Evolutionary conservation across 2,113 vertebrate genomes (phyloP).

Genomic region (Notarius lentiginosus): DNA sequence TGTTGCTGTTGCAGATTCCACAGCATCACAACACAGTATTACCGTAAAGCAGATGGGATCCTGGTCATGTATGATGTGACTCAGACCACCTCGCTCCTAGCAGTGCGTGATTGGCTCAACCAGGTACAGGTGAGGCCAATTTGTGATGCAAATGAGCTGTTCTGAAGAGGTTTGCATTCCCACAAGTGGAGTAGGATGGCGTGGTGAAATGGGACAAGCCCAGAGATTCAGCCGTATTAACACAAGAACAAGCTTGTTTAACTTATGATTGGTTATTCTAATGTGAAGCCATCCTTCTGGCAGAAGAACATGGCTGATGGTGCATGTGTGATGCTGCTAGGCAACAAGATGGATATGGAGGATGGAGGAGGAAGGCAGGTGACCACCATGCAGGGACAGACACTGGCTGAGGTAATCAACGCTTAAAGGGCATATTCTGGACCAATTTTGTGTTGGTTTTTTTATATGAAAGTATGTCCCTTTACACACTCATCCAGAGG

Average conservation of each 20-base stretch:
- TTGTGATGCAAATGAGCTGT: constrained; percentile 44
- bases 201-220: not conserved
- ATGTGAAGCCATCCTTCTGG: not conserved
- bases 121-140: constrained; percentile 73
- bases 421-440: too few relatives aligned
- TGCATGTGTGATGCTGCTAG: constrained; percentile 77
- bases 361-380: constrained; percentile 62
- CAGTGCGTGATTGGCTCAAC: constrained; percentile 76
- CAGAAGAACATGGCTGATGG: constrained; percentile 77
- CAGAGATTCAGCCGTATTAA: not conserved
- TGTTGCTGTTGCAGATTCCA: constrained; percentile 68
- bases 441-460: too few relatives aligned
- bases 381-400: constrained; percentile 68
- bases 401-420: constrained; percentile 72
- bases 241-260: not conserved
- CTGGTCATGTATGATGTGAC: constrained; percentile 81
- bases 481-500: too few relatives aligned
- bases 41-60: constrained; percentile 76
- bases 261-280: not conserved
- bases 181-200: not conserved
- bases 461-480: too few relatives aligned
- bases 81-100: constrained; percentile 64
- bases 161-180: constrained; percentile 48
- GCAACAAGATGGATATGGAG: constrained; percentile 75
- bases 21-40: constrained; percentile 82